phyloP scores from a whole-genome alignment of 1,140 invertebrate species.

The Eriocheir sinensis region DNA sequence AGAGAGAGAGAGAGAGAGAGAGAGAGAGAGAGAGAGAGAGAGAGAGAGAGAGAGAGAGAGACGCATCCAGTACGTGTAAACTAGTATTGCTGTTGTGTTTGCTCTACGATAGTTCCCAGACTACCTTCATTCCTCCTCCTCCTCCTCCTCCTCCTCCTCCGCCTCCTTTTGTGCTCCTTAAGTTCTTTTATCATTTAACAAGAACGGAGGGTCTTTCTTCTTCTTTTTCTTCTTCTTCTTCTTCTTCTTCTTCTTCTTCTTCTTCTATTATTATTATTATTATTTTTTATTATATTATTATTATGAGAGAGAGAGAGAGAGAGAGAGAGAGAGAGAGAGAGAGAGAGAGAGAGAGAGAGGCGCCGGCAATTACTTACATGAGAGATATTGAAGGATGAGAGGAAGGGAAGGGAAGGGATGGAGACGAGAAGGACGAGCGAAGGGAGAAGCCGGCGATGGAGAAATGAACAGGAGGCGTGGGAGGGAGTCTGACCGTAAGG shows the following conservation, averaged over 20 bases:
- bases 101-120: conserved; percentile 1
- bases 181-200: background rate
- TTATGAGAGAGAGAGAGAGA: too few species aligned
- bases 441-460: background rate
- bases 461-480: too few species aligned
- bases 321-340: too few species aligned
- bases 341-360: too few species aligned
- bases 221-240: background rate
- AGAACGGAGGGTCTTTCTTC: background rate
- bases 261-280: background rate
- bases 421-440: too few species aligned
- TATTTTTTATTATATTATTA: background rate
- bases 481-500: too few species aligned
- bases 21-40: conserved; percentile 9
- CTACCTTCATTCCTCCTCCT: background rate
- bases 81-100: background rate
- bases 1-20: too few species aligned
- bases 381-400: too few species aligned
- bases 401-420: too few species aligned
- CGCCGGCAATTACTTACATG: too few species aligned
- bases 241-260: background rate
- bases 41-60: conserved; percentile 9
- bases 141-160: conserved; percentile 46
- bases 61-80: background rate
- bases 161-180: background rate